These are phyloP conservation scores for Adelphocoris suturalis DNA, from an alignment of 2,888 invertebrate species.

Conservation along the genomic window DNA sequence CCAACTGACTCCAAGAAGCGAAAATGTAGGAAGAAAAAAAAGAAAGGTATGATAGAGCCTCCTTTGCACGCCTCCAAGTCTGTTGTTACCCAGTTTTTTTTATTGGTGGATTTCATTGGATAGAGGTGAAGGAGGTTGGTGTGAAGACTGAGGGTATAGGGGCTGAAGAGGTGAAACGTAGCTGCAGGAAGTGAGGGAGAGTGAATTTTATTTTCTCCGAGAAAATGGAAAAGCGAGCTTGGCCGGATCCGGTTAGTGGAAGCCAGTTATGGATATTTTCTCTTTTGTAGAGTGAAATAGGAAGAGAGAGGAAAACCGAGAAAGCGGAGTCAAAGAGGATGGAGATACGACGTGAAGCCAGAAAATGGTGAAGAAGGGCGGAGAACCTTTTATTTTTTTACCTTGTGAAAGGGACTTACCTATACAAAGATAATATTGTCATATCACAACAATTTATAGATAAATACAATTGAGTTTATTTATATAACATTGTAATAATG, in stretches of 20 bases:
- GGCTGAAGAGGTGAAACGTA: slow-evolving; percentile 13
- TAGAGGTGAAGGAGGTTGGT: slow-evolving; percentile 44
- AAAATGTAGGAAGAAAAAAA: slow-evolving; percentile 37
- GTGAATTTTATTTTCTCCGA: slow-evolving; percentile 67
- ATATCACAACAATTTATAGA: slow-evolving; percentile 43
- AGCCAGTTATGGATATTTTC: slow-evolving; percentile 72
- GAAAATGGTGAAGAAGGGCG: background rate
- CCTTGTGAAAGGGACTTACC: slow-evolving; percentile 8
- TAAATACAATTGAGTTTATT: slow-evolving; percentile 31
- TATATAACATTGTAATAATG: background rate
- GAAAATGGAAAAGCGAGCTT: slow-evolving; percentile 70
- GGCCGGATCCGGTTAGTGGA: slow-evolving; percentile 70
- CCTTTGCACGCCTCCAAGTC: slow-evolving; percentile 52
- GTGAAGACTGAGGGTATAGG: background rate
- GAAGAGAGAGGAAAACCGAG: slow-evolving; percentile 2
- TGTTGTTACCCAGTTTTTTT: slow-evolving; percentile 71
- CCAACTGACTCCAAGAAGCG: slow-evolving; percentile 26
- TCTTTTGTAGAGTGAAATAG: slow-evolving; percentile 53
- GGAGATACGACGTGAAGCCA: slow-evolving; percentile 22
- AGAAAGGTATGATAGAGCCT: slow-evolving; percentile 30
- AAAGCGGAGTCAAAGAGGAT: slow-evolving; percentile 56
- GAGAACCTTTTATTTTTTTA: background rate
- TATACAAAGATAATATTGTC: slow-evolving; percentile 2
- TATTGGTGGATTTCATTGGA: slow-evolving; percentile 71
- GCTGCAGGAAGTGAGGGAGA: slow-evolving; percentile 15